Conservation (phyloP, 2,797 vertebrate genomes). For the Danio jaintianensis region DNA sequence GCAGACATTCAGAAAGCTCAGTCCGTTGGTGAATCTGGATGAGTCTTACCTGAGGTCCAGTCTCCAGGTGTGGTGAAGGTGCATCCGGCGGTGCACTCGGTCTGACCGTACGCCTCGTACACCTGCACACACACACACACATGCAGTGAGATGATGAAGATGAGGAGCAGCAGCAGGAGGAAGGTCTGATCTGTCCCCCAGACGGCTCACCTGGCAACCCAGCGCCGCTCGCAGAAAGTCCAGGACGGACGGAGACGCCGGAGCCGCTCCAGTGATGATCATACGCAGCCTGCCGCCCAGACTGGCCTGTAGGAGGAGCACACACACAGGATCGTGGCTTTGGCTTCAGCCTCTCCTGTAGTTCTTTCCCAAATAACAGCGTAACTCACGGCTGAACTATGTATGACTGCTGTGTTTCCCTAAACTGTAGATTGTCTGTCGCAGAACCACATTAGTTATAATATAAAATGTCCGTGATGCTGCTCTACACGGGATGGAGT, state of each 20-base stretch:
- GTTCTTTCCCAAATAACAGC: too few species aligned
- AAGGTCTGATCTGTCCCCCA: neutral
- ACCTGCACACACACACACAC: constrained; percentile 16
- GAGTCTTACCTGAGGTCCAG: constrained; percentile 92
- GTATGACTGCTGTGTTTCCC: too few species aligned
- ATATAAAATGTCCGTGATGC: too few species aligned
- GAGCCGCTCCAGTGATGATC: constrained; percentile 96
- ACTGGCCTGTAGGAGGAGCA: constrained; percentile 79
- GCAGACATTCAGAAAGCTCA: too few species aligned
- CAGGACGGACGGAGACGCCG: constrained; percentile 90
- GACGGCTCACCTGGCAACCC: constrained; percentile 90
- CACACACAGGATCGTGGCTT: too few species aligned
- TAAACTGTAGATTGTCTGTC: too few species aligned
- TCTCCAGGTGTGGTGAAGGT: constrained; percentile 97
- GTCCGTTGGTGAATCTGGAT: too few species aligned
- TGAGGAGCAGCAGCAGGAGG: too few species aligned
- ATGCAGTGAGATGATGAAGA: neutral
- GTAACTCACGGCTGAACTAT: too few species aligned
- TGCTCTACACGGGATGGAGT: too few species aligned
- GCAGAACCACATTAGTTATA: too few species aligned
- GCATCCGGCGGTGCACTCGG: constrained; percentile 97
- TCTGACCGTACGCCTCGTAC: constrained; percentile 93
- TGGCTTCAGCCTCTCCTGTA: too few species aligned
- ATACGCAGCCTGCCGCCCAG: constrained; percentile 92
- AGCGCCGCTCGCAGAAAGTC: constrained; percentile 94